Conservation (phyloP, 1,140 invertebrate genomes). For the Brachionus rubens region DNA sequence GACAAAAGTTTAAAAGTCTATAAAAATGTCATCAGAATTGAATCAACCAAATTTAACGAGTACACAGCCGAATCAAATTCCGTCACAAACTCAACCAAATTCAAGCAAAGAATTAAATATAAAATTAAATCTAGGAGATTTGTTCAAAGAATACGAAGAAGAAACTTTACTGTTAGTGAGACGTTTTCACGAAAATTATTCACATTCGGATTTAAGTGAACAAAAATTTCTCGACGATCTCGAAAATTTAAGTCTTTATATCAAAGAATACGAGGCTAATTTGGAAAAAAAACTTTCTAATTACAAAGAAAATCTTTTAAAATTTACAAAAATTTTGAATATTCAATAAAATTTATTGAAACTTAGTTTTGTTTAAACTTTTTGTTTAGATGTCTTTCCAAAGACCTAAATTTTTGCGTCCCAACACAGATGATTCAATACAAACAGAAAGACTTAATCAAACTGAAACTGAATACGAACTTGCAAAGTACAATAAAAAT, state of each 20-base stretch:
- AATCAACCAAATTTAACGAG: no score
- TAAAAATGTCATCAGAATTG: no score
- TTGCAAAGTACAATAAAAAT: background rate
- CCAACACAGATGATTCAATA: background rate
- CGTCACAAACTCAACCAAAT: background rate
- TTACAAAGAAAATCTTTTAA: constrained; percentile 35
- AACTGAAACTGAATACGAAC: constrained; percentile 1
- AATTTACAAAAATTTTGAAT: constrained; percentile 40
- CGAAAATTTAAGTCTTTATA: background rate
- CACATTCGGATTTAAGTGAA: background rate
- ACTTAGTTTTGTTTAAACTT: background rate
- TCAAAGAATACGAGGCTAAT: constrained; percentile 5
- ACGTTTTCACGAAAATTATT: background rate
- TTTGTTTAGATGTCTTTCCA: constrained; percentile 9
- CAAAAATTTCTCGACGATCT: constrained; percentile 31
- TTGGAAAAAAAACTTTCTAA: constrained; percentile 1
- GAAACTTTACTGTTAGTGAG: background rate
- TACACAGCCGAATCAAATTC: background rate
- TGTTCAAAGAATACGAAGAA: background rate
- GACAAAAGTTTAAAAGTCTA: no score
- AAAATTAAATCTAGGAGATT: background rate
- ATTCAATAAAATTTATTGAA: background rate
- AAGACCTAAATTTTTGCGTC: constrained; percentile 23
- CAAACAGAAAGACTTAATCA: constrained; percentile 20
- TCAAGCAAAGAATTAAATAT: background rate